Conservation (phyloP, 2,113 vertebrate species). For the Dissostichus mawsoni region DNA sequence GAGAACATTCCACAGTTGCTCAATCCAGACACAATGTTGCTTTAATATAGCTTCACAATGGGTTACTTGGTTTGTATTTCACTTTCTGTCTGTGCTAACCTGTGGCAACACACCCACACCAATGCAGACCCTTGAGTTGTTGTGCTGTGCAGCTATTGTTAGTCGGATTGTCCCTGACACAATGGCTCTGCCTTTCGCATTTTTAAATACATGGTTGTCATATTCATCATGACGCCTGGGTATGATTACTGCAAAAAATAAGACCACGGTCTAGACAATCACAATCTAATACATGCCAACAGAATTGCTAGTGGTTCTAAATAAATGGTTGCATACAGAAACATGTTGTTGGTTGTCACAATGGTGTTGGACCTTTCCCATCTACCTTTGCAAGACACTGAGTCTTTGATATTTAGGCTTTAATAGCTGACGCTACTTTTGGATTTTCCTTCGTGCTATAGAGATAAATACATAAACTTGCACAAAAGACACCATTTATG, state of each 20-base stretch:
- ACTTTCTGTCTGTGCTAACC: background rate
- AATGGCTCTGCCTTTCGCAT: background rate
- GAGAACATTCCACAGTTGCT: background rate
- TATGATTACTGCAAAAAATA: conserved; percentile 23
- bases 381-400: background rate
- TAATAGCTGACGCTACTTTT: background rate
- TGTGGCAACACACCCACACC: conserved; percentile 1
- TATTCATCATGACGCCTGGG: background rate
- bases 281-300: background rate
- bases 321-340: background rate
- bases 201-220: conserved; percentile 15
- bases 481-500: no score
- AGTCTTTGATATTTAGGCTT: background rate
- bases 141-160: background rate
- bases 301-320: background rate
- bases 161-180: background rate
- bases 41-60: conserved; percentile 5
- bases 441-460: no score
- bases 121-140: background rate
- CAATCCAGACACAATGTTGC: background rate
- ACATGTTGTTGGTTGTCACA: background rate
- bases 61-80: background rate
- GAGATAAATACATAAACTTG: background rate
- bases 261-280: conserved; percentile 8
- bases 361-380: background rate